Percentiles rank a stretch among this genome's conserved stretches.
phyloP scores from a whole-genome alignment of 2,797 vertebrate genomes.

The Pterois miles region DNA sequence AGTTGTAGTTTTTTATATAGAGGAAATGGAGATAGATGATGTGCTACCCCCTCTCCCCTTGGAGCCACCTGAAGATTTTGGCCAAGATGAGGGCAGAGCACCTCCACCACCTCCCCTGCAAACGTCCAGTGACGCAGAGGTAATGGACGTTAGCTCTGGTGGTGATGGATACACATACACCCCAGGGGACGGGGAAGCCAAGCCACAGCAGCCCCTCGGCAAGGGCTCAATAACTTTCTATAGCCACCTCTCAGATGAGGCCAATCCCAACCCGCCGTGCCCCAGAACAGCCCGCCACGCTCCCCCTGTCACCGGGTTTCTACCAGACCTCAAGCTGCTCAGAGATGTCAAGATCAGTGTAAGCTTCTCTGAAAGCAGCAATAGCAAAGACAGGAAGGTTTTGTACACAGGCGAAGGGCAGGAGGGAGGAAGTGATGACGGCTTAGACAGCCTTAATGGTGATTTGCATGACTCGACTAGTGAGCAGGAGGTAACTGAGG shows the following conservation, averaged over 20 bases:
- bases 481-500: slow-evolving; percentile 81
- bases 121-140: slow-evolving; percentile 99
- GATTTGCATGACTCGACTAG: slow-evolving; percentile 87
- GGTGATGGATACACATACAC: slow-evolving; percentile 99
- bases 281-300: slow-evolving; percentile 97
- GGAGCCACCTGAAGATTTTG: slow-evolving; percentile 90
- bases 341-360: slow-evolving; percentile 98
- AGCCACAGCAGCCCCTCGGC: slow-evolving; percentile 87
- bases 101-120: slow-evolving; percentile 99
- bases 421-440: slow-evolving; percentile 79
- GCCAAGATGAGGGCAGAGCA: slow-evolving; percentile 89
- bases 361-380: slow-evolving; percentile 95
- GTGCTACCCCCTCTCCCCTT: slow-evolving; percentile 92
- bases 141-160: slow-evolving; percentile 99
- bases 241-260: slow-evolving; percentile 85
- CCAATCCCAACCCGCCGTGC: slow-evolving; percentile 85
- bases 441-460: slow-evolving; percentile 87
- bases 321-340: slow-evolving; percentile 96
- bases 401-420: slow-evolving; percentile 92
- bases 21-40: slow-evolving; percentile 91
- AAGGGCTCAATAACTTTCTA: slow-evolving; percentile 91
- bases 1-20: slow-evolving; percentile 69
- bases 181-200: slow-evolving; percentile 89
- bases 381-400: slow-evolving; percentile 96
- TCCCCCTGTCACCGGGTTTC: slow-evolving; percentile 92